Base-by-base conservation (phyloP, 2,888 invertebrate species). In the Anoplius nigerrimus region DNA sequence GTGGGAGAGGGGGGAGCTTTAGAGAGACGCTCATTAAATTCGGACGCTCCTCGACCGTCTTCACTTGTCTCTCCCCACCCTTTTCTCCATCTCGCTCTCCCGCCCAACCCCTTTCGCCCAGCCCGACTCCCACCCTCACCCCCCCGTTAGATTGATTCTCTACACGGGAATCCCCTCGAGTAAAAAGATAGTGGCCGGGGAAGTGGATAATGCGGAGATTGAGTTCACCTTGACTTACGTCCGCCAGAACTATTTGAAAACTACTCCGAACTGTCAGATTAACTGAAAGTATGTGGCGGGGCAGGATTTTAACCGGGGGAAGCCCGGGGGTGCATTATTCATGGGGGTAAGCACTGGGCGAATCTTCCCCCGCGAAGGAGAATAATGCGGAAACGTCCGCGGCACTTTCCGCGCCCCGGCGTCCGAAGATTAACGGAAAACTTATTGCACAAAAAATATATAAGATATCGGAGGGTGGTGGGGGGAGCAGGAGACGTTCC, bases 201-300 rank as follows among this genome's bases (percentile, higher is more conserved):
- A 75, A 75, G 69, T 69, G 78, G 79, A 73, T 80, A 79, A 79
- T 78, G 80, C 79, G 61, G 62, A 78, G 76, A 78, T 80, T 78
- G 80, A 74, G 80, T 74, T 67, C 63, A 68, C 72, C 71, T 67
- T 75, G 80, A 78, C 80, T 79, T 80, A 79, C 80, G 80, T 80
- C 64, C 75, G 74, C 71, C 53, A 67, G 69, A 79, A 79, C 79
- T 79, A 79, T 79, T 80, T 79, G 78, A 80, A 80, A 79, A 79
- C 80, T 79, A 80, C 80, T 80, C 78, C 65, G 71, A 69, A 75
- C 80, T 80, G 79, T 79, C 79, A 66, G 79, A 80, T 79, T 80
- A 80, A 74, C 78, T 69, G 71, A 80, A 79, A 79, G 79, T 79
- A 79, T 80, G 80, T 78, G 78, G 75, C 74, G 56, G 58, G 34